These are phyloP conservation scores for Catostylus mosaicus DNA, from an alignment of 30 jellyfish, hydroid and myxozoan species.

Conservation along the genomic window DNA sequence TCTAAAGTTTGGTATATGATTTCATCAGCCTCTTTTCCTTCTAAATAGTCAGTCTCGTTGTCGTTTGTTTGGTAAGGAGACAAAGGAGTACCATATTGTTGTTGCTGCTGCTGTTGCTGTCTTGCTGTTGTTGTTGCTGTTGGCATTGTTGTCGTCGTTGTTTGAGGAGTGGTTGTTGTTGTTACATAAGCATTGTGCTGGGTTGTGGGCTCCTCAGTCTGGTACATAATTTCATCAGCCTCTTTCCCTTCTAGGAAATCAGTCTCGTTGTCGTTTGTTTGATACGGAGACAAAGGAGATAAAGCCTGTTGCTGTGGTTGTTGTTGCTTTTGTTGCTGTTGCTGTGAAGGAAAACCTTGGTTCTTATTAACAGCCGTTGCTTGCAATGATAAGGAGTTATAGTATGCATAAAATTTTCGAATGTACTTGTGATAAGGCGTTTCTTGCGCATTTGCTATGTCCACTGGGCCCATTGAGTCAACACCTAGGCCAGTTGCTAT, in stretches of 20 bases:
- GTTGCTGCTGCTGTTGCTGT: conserved; percentile 15
- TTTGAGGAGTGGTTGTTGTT: conserved; percentile 31
- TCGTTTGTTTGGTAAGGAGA: not conserved
- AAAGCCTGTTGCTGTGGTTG: conserved; percentile 16
- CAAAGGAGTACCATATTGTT: not conserved
- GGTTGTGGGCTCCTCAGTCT: not conserved
- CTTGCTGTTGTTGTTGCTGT: too few relatives aligned
- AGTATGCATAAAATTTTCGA: conserved; percentile 9
- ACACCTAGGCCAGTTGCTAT: not conserved
- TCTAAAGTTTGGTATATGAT: not conserved
- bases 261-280: not conserved
- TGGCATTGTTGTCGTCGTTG: too few relatives aligned
- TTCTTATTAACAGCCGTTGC: conserved; percentile 7
- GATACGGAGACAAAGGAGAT: not conserved
- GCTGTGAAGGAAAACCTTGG: not conserved
- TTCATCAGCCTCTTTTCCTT: conserved; percentile 53
- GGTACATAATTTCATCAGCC: conserved; percentile 10
- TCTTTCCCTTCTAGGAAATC: conserved; percentile 31
- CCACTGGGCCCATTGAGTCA: not conserved
- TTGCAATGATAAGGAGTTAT: not conserved
- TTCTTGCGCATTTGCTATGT: not conserved
- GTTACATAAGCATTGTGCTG: not conserved
- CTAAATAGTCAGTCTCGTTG: conserved; percentile 24
- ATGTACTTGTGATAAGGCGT: conserved; percentile 12
- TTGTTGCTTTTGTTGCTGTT: conserved; percentile 8